A percentile compares a stretch with the other conserved stretches of the same genome.
These are phyloP conservation scores for Corticium candelabrum DNA, from an alignment of 37 sponge, comb jelly and placozoan species.

Conservation along the genomic window DNA sequence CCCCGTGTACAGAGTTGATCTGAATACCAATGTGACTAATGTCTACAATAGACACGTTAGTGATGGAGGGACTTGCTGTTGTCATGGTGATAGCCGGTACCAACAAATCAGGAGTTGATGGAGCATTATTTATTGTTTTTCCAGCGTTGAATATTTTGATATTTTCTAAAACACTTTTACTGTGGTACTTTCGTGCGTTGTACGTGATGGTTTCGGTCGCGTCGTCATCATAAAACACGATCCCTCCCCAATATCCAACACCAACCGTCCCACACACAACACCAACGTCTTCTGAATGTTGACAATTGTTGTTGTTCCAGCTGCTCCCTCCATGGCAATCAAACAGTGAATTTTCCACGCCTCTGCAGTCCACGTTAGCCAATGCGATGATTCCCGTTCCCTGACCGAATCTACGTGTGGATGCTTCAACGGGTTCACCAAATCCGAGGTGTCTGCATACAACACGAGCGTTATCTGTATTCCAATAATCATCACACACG, in stretches of 20 bases:
- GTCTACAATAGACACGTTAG: background rate
- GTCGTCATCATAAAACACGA: background rate
- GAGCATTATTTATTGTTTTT: too few relatives aligned
- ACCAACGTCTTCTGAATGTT: background rate
- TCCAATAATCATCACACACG: conserved; percentile 8
- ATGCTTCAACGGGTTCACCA: background rate
- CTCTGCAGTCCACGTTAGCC: background rate
- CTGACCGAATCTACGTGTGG: background rate
- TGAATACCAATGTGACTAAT: background rate
- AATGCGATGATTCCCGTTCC: background rate
- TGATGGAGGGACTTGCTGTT: background rate
- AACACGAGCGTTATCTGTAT: background rate
- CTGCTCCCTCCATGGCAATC: background rate
- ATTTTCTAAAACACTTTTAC: background rate
- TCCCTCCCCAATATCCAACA: background rate
- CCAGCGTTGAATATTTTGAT: background rate
- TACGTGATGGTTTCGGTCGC: background rate
- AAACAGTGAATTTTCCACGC: background rate
- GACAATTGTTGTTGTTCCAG: background rate
- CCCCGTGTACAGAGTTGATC: background rate
- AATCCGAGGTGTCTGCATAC: conserved; percentile 11
- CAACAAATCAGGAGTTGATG: background rate
- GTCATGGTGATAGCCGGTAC: background rate
- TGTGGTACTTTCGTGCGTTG: background rate
- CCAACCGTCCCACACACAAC: background rate